Base-by-base conservation (phyloP, 2,113 vertebrate species). In the Sapajus apella region DNA sequence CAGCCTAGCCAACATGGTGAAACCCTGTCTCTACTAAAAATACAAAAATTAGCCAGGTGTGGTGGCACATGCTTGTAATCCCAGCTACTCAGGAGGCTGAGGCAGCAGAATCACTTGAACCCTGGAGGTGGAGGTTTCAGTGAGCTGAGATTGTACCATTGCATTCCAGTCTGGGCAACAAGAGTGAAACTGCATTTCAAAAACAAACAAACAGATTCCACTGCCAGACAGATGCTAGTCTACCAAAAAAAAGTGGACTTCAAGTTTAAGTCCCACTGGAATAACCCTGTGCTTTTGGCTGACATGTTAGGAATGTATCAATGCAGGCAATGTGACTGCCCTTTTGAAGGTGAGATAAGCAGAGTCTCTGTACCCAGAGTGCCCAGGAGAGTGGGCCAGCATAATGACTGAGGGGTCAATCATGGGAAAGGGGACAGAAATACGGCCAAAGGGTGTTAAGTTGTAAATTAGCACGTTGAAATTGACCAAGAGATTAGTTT, bases 381-480 rank as follows among this genome's bases (percentile, higher is more conserved):
- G 84, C 88, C 89, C 92, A 64, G 2, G 76, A 96, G 89, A 88
- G 5, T 68, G 89, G 81, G 81, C 83, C 64, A 90, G 82, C 12
- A 55, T 96, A 95, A 90, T 94, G 95, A 97, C 5, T 83, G 77
- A 96, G 88, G 47, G 72, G 90, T 96, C 97, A 96, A 10, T 95
- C 92, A 96, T 66, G 91, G 91, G 90, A 77, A 96, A 97, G 70
- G 58, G 94, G 96, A 75, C 50, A 98, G 94, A 96, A 97, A 94
- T 70, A 97, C n/a, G 90, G 70, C 96, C 97, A 94, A 17, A 18
- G 47, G 94, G 95, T 94, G 91, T 8, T 95, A 93, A 94, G 89
- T 64, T 97, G 93, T 97, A 98, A 98, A 98, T 98, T 32, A 97
- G 97, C 97, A 95, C 76, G 66, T 94, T 87, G 64, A 61, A 83